Percentiles rank a stretch among this genome's conserved stretches.
Conservation (phyloP, 2,113 vertebrate genomes). For the Epinephelus fuscoguttatus region DNA sequence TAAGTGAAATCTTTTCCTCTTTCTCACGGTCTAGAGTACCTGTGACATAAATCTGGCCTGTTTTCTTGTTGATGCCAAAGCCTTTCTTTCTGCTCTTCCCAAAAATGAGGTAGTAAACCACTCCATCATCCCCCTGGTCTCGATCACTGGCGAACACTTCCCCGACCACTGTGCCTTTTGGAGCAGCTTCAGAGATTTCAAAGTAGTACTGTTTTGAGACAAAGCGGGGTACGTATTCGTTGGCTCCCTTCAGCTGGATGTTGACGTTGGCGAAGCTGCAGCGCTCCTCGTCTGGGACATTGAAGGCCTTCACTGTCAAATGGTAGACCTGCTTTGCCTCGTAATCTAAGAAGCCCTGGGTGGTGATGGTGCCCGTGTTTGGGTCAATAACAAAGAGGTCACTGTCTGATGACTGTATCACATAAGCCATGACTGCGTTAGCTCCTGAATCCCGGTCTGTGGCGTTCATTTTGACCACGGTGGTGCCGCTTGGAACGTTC, state of each 20-base stretch:
- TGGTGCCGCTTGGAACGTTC: slow-evolving; percentile 97
- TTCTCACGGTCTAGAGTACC: slow-evolving; percentile 94
- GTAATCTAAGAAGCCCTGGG: slow-evolving; percentile 98
- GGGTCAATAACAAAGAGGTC: slow-evolving; percentile 98
- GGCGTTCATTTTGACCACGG: slow-evolving; percentile 91
- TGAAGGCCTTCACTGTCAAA: slow-evolving; percentile 95
- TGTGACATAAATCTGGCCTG: slow-evolving; percentile 94
- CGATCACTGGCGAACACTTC: slow-evolving; percentile 99
- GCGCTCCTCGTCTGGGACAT: slow-evolving; percentile 95
- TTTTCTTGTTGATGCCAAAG: slow-evolving; percentile 91
- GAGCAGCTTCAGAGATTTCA: slow-evolving; percentile 94
- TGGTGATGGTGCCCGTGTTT: slow-evolving; percentile 94
- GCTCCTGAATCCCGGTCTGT: slow-evolving; percentile 91
- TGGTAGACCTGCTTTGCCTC: slow-evolving; percentile 97
- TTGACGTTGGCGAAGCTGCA: slow-evolving; percentile 94
- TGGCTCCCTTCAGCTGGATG: slow-evolving; percentile 93
- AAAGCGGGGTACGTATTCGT: slow-evolving; percentile 98
- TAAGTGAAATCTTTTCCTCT: slow-evolving; percentile 93
- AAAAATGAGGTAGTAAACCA: slow-evolving; percentile 96
- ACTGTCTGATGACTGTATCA: slow-evolving; percentile 95
- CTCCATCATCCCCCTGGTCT: slow-evolving; percentile 93
- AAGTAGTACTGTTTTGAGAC: slow-evolving; percentile 98
- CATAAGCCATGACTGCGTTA: slow-evolving; percentile 93
- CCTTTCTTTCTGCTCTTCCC: slow-evolving; percentile 94
- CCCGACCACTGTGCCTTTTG: slow-evolving; percentile 91